Base-by-base conservation (phyloP, 2,113 vertebrate species). In the Microtus pennsylvanicus region DNA sequence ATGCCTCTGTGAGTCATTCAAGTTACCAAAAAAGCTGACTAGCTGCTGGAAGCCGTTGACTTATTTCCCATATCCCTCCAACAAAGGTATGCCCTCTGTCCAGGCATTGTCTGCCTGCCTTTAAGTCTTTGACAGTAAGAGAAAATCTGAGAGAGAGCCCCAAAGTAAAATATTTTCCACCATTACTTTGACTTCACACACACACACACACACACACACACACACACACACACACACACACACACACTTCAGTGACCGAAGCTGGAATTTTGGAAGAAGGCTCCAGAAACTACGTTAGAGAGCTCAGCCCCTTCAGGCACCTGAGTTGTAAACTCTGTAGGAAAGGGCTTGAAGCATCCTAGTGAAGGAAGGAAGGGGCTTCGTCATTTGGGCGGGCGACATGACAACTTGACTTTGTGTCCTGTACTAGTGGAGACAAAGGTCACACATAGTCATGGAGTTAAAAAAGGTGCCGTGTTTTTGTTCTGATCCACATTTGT, bases 11-110 rank as follows among this genome's bases (percentile, higher is more conserved):
- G 89, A 92, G 55, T 95, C 95, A 96, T 91, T 75, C 22, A 58
- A n/a, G 33, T 93, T 90, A 76, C 87, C 94, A 45, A 92, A 93
- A 95, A 91, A 93, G 21, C 42, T 86, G 58, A 76, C 42, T 55
- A 93, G 72, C 35, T 50, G 52, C n/a, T 83, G 42, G 90, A 86
- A 90, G 80, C 47, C 69, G 42, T 50, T 93, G 89, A 21, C 86
- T 90, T 58, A 89, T 90, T 91, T 95, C 65, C 65, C 67, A 65
- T 81, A 93, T 70, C 69, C 77, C 67, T 76, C 96, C 35, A 85
- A 70, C 78, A 52, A 87, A 77, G 67, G 7, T 80, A 93, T 91
- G 90, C 76, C 38, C 65, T 77, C 28, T 96, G 72, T 85, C 50
- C 50, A 85, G 50, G 28, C 72, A 91, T 93, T 75, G 52, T 85